phyloP scores from a whole-genome alignment of 2,797 vertebrate genomes.

The Arnoldichthys spilopterus region DNA sequence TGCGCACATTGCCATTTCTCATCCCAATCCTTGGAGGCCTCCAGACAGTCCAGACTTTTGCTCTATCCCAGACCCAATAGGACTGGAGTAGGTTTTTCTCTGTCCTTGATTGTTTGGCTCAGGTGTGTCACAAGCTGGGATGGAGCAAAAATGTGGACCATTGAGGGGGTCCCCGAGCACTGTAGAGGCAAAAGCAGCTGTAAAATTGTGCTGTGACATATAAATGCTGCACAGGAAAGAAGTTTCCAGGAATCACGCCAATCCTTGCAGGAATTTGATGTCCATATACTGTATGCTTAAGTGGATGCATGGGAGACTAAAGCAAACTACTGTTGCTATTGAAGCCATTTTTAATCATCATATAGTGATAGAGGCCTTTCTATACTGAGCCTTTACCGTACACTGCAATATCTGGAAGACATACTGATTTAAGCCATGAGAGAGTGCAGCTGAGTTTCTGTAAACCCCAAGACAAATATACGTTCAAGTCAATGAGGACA shows the following conservation, averaged over 20 bases:
- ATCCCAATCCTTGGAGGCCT: background rate
- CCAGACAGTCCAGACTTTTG: background rate
- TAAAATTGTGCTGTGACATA: background rate
- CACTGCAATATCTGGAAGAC: background rate
- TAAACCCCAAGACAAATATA: constrained; percentile 39
- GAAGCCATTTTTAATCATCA: background rate
- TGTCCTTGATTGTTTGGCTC: background rate
- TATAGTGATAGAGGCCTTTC: background rate
- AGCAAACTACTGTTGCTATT: background rate
- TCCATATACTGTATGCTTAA: background rate
- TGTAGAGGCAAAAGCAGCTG: constrained; percentile 5
- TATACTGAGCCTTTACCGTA: background rate
- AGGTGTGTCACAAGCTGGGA: background rate
- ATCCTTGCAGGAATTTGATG: background rate
- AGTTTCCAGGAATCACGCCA: constrained; percentile 5
- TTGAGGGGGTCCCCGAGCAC: background rate
- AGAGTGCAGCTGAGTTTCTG: constrained; percentile 30
- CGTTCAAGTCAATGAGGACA: constrained; percentile 8
- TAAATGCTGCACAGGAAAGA: background rate
- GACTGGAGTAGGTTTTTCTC: background rate
- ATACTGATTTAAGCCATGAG: constrained; percentile 18
- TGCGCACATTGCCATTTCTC: background rate
- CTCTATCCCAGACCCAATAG: background rate
- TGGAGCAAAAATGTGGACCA: background rate
- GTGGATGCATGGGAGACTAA: constrained; percentile 1